Evolutionary conservation across 2,888 invertebrate genomes (phyloP).

Genomic region (Agriotes lineatus): DNA sequence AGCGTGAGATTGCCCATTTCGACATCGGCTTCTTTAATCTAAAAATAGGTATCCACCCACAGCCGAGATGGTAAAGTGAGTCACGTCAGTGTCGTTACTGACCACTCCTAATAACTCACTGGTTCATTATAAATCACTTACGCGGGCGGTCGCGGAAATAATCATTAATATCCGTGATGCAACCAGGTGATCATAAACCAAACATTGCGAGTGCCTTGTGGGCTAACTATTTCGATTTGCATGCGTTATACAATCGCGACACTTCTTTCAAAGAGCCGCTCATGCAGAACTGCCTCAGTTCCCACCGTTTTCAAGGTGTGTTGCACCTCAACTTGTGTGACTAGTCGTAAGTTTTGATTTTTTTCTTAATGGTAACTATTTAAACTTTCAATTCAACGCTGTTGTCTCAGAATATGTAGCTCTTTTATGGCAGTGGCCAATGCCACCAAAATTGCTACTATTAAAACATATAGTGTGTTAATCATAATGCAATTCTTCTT

Average conservation of each 20-base stretch:
- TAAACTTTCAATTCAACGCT: no score
- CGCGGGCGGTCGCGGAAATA: slow-evolving; percentile 50
- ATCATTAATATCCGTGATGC: slow-evolving; percentile 51
- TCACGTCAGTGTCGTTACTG: slow-evolving; percentile 46
- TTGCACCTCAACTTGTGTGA: no score
- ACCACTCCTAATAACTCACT: slow-evolving; percentile 51
- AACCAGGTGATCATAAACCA: slow-evolving; percentile 29
- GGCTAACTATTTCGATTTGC: slow-evolving; percentile 31
- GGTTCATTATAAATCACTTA: slow-evolving; percentile 47
- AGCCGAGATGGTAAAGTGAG: slow-evolving; percentile 31
- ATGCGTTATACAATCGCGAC: slow-evolving; percentile 20
- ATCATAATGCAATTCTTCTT: no score
- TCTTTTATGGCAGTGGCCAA: no score
- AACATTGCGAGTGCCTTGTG: slow-evolving; percentile 22
- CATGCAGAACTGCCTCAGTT: background rate
- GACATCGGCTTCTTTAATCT: slow-evolving; percentile 20
- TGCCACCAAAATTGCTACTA: no score
- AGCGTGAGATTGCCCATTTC: slow-evolving; percentile 28
- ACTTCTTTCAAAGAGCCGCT: slow-evolving; percentile 1
- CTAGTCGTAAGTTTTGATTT: no score
- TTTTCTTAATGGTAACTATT: no score
- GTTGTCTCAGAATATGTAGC: no score
- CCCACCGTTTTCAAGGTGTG: background rate
- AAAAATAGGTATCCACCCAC: slow-evolving; percentile 34
- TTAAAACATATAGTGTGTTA: no score